Conservation (phyloP, 2,113 vertebrate genomes). For the Promerops cafer region DNA sequence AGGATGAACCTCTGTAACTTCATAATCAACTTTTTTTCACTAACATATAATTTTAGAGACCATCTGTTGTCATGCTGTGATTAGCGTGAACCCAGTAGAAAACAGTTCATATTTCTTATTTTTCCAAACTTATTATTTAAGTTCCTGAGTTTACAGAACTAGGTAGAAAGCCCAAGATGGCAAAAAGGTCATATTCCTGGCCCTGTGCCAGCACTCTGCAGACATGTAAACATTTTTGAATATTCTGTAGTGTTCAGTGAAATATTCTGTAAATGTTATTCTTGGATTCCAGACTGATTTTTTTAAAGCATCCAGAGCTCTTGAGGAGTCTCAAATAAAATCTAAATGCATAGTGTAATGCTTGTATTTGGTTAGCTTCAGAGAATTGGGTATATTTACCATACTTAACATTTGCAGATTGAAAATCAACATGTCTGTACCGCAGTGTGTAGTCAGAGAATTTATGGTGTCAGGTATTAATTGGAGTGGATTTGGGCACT, state of each 20-base stretch:
- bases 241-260: conserved; percentile 30
- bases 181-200: conserved; percentile 25
- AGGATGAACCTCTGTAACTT: not conserved
- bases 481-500: conserved; percentile 55
- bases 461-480: conserved; percentile 41
- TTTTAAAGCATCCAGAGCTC: conserved; percentile 36
- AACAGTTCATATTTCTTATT: not conserved
- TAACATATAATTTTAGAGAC: not conserved
- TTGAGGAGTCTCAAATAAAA: conserved; percentile 57
- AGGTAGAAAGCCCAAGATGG: conserved; percentile 2
- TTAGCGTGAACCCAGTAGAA: not conserved
- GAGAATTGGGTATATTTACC: conserved; percentile 53
- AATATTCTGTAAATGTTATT: conserved; percentile 58
- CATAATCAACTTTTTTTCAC: not conserved
- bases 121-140: conserved; percentile 1
- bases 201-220: not conserved
- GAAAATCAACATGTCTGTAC: conserved; percentile 56
- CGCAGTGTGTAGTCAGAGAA: conserved; percentile 8
- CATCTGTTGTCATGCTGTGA: not conserved
- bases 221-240: conserved; percentile 29
- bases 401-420: conserved; percentile 57
- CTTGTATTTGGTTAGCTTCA: conserved; percentile 50
- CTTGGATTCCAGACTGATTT: conserved; percentile 24
- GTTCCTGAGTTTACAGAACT: not conserved
- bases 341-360: conserved; percentile 22